Base-by-base conservation (phyloP, 2,113 vertebrate species). In the Drymodes brunneopygia region DNA sequence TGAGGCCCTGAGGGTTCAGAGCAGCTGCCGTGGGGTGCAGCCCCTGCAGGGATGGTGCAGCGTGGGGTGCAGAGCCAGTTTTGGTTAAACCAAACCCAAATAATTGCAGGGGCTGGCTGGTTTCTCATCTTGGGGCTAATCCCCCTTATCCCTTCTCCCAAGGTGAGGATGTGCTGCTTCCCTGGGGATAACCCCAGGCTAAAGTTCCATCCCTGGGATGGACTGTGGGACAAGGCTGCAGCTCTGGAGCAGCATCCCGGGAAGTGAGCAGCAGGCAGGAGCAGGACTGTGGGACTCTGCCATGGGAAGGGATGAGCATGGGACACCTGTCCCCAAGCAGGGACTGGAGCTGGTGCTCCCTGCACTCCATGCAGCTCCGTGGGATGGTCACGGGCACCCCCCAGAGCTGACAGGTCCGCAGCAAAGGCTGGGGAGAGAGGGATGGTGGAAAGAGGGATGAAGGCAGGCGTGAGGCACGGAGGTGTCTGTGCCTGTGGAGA, bases 231-330 rank as follows among this genome's bases (percentile, higher is more conserved):
- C 29, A 15, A 25, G 40, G 64, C 62, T 51, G 77, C 20, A 51
- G 42, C n/a, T 53, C 53, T 10, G 14, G 51, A 11, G 20, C 1
- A 14, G 13, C 3, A 0, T 33, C 22, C 5, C 0, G 6, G 7
- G 25, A 29, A 28, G 38, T 2, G 27, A 58, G 36, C 56, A 12
- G 35, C 0, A 6, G 44, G 66, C 36, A 38, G 69, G 57, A 45
- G 22, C 0, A 0, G 54, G 20, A 29, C 56, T 15, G 19, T 18
- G 42, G 73, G 73, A 11, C 42, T 70, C 25, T 66, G 33, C 65
- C 1, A 2, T 38, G 54, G 60, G 45, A 70, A 21, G 61, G 57
- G 53, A 29, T 1, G 15, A 67, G 17, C 1, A 1, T 1, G 11
- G 29, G 47, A n/a, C 15, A 44, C 27, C n/a, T 57, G 24, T 20